A percentile compares a stretch with the other conserved stretches of the same genome.
phyloP scores from a whole-genome alignment of 1,140 invertebrate genomes.

The Drosophila tani region DNA sequence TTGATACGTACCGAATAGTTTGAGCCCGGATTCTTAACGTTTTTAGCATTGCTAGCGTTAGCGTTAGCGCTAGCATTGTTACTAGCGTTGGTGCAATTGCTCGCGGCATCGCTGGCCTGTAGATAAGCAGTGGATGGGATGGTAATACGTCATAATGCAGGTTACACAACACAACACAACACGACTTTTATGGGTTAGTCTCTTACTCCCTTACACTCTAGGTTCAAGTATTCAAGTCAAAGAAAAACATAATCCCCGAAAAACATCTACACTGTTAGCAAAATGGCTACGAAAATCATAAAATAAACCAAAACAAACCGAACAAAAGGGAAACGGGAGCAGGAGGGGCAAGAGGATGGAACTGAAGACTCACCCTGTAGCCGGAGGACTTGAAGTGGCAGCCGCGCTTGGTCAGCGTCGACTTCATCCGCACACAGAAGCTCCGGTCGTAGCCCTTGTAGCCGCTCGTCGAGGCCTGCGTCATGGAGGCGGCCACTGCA shows the following conservation, averaged over 20 bases:
- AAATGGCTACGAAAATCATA: constrained; percentile 16
- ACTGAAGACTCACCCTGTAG: constrained; percentile 93
- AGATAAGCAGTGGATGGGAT: constrained; percentile 84
- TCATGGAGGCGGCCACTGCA: constrained; percentile 95
- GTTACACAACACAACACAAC: constrained; percentile 35
- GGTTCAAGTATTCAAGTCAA: constrained; percentile 14
- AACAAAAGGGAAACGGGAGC: constrained; percentile 8
- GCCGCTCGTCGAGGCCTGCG: constrained; percentile 89
- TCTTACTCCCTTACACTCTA: constrained; percentile 17
- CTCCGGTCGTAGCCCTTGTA: constrained; percentile 95
- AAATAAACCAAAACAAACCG: constrained; percentile 11
- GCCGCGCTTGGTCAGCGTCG: constrained; percentile 97
- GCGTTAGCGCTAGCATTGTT: constrained; percentile 74
- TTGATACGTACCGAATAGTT: constrained; percentile 85
- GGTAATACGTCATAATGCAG: constrained; percentile 71
- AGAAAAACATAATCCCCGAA: constrained; percentile 7
- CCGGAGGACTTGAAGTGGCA: constrained; percentile 99
- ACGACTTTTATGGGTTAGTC: constrained; percentile 57
- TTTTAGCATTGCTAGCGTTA: constrained; percentile 81
- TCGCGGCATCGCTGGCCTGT: constrained; percentile 84
- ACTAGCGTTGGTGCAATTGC: constrained; percentile 76
- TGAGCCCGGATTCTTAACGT: constrained; percentile 84
- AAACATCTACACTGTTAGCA: constrained; percentile 27
- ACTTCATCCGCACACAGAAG: constrained; percentile 99
- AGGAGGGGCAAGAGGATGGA: not conserved